Base-by-base conservation (phyloP, 2,797 vertebrate genomes). In the Muscicapa striata region DNA sequence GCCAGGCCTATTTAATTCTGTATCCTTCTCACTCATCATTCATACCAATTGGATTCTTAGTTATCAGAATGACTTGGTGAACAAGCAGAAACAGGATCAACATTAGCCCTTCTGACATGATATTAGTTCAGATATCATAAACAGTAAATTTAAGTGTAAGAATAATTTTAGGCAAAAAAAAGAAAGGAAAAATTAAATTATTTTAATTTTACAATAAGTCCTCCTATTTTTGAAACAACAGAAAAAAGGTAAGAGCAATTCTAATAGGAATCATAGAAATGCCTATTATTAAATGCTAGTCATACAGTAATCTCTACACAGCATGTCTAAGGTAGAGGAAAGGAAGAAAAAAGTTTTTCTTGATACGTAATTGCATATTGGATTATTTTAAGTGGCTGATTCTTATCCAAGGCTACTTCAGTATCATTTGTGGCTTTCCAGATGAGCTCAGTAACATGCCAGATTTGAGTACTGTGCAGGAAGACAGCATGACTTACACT, bases 401-500 rank as follows among this genome's bases (percentile, higher is more conserved):
- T 91, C 69, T 84, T 84, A 52, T 67, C 52, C 59, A 86, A 69
- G 77, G 36, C 69, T 88, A 46, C 41, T 87, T 86, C 20, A 66
- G 61, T 57, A 46, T 55, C 13, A 15, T 70, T 93, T 34, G 29
- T 77, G 32, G 70, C 72, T 94, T 85, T 90, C 48, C 62, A 76
- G 55, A 79, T 77, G 69, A 85, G 57, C 62, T 93, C 54, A 87
- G 62, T 70, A 87, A 79, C 68, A 85, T 74, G 43, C 32, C 68
- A 64, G 32, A 73, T 93, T 69, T 74, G 64, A 76, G 90, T 77
- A 48, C 66, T 81, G 13, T 90, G 75, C 51, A 67, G 49, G 67
- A 94, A 84, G 77, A 55, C 59, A 75, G 57, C 54, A 77, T 74
- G 80, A 82, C 30, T 95, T 92, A 68, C 36, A 49, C 43, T 86